Percentiles rank a stretch among this genome's conserved stretches.
Evolutionary conservation across 2,888 invertebrate genomes (phyloP).

Genomic region (Carterocephalus palaemon): DNA sequence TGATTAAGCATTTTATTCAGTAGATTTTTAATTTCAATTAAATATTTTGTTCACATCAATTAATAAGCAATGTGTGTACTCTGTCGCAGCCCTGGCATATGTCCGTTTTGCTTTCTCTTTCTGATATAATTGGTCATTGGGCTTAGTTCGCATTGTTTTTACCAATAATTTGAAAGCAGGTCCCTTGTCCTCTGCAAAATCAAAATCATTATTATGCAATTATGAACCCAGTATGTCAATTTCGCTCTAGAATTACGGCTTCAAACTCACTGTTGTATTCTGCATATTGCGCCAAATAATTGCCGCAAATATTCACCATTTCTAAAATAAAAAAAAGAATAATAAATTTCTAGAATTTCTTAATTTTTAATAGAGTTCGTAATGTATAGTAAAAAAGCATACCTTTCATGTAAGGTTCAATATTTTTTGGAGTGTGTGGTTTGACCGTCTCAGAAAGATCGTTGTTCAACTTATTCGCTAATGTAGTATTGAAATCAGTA

Average conservation of each 20-base stretch:
- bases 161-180: slow-evolving; percentile 52
- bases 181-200: slow-evolving; percentile 58
- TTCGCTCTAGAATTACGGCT: not conserved
- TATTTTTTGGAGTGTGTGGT: slow-evolving; percentile 43
- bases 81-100: slow-evolving; percentile 46
- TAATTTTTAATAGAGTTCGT: not conserved
- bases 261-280: slow-evolving; percentile 56
- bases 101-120: slow-evolving; percentile 44
- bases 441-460: slow-evolving; percentile 41
- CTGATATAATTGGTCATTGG: slow-evolving; percentile 43
- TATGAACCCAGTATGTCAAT: not conserved
- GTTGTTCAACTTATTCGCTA: slow-evolving; percentile 43
- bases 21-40: no score
- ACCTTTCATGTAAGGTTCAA: slow-evolving; percentile 52
- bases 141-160: slow-evolving; percentile 45
- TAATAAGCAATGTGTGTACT: slow-evolving; percentile 39
- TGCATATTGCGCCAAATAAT: slow-evolving; percentile 59
- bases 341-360: not conserved
- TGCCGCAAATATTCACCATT: slow-evolving; percentile 53
- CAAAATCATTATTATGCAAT: slow-evolving; percentile 15
- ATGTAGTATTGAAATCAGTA: slow-evolving; percentile 41
- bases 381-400: slow-evolving; percentile 1
- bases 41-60: not conserved
- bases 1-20: no score
- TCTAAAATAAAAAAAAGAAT: slow-evolving; percentile 49